Percentiles rank a stretch among this genome's conserved stretches.
Evolutionary conservation across 1,140 invertebrate species (phyloP).

Genomic region (Adelges cooleyi): DNA sequence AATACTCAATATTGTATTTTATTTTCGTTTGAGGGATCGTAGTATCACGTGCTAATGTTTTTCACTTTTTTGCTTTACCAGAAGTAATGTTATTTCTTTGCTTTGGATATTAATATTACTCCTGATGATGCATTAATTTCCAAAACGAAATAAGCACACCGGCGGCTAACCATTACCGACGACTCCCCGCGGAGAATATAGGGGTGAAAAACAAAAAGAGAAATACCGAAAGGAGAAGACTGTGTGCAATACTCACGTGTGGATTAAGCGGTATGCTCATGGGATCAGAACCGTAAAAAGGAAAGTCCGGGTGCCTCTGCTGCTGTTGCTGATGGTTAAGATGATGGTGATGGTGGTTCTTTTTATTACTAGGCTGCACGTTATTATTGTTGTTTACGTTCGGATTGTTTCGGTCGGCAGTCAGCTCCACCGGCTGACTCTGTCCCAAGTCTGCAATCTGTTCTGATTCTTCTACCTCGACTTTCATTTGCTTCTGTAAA

Average conservation of each 20-base stretch:
- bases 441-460: conserved; percentile 31
- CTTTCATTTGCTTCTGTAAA: conserved; percentile 30
- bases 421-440: conserved; percentile 35
- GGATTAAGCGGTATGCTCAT: conserved; percentile 35
- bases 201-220: not conserved
- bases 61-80: no score
- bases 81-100: no score
- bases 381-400: conserved; percentile 16
- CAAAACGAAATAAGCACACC: not conserved
- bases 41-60: no score
- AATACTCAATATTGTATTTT: no score
- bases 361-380: conserved; percentile 1
- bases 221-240: not conserved
- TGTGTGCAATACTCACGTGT: conserved; percentile 33
- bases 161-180: not conserved
- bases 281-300: conserved; percentile 31
- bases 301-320: conserved; percentile 27
- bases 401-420: conserved; percentile 23
- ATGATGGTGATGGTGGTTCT: conserved; percentile 19
- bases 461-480: conserved; percentile 35
- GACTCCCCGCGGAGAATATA: conserved; percentile 10
- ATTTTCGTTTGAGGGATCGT: no score
- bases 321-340: conserved; percentile 15
- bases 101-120: no score
- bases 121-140: not conserved